These are phyloP conservation scores for Clarias pachynema DNA, from an alignment of 2,797 vertebrate species.

Conservation along the genomic window DNA sequence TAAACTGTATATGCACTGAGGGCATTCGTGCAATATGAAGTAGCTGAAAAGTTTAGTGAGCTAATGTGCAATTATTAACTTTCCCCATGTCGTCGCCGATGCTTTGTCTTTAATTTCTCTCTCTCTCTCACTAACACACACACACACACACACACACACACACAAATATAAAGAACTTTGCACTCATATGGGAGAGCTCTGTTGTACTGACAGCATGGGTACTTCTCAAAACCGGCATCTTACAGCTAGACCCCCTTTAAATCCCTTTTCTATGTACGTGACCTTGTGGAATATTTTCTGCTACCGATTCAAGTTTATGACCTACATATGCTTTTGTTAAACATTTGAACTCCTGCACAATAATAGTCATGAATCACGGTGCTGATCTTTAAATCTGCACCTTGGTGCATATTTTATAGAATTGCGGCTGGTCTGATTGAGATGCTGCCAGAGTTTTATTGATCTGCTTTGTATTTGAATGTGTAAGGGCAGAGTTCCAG, in stretches of 20 bases:
- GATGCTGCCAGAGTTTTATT: conserved; percentile 35
- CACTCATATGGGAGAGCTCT: neutral
- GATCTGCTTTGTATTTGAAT: conserved; percentile 44
- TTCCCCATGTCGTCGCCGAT: neutral
- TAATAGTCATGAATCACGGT: conserved; percentile 6
- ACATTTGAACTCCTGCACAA: conserved; percentile 11
- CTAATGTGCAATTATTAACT: neutral
- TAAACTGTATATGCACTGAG: neutral
- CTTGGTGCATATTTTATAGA: conserved; percentile 21
- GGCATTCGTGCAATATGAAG: neutral
- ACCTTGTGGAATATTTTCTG: conserved; percentile 12
- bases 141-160: neutral
- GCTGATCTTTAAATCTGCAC: conserved; percentile 20
- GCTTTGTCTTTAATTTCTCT: neutral
- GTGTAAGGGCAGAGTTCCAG: conserved; percentile 32
- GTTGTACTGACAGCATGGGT: neutral
- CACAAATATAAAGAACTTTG: neutral
- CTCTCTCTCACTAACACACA: neutral
- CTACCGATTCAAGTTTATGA: conserved; percentile 15
- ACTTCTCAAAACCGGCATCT: neutral
- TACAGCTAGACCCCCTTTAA: neutral
- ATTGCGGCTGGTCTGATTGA: conserved; percentile 21
- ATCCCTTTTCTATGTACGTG: neutral
- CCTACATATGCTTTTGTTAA: conserved; percentile 29
- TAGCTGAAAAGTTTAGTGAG: neutral